These are phyloP conservation scores for Neodontobutis hainanensis DNA, from an alignment of 2,113 vertebrate genomes.

Conservation along the genomic window DNA sequence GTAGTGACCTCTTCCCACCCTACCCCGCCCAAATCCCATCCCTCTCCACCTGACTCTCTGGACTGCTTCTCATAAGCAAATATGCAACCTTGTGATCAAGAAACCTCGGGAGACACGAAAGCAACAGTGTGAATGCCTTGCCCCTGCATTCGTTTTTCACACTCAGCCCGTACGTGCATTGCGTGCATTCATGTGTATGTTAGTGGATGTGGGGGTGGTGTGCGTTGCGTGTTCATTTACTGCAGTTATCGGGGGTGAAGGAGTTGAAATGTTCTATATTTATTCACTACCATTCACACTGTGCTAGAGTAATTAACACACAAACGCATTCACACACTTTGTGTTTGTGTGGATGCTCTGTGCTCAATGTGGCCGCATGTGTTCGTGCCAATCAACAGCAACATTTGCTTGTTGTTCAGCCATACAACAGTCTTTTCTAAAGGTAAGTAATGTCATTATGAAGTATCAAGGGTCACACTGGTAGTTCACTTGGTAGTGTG, in stretches of 20 bases:
- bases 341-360: slow-evolving; percentile 2
- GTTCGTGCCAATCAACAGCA: slow-evolving; percentile 9
- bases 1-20: slow-evolving; percentile 29
- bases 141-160: slow-evolving; percentile 55
- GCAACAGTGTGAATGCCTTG: slow-evolving; percentile 39
- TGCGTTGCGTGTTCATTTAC: slow-evolving; percentile 59
- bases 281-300: slow-evolving; percentile 62
- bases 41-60: slow-evolving; percentile 10
- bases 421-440: too few species aligned
- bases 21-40: slow-evolving; percentile 41
- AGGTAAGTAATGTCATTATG: too few species aligned
- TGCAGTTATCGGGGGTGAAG: slow-evolving; percentile 43
- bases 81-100: slow-evolving; percentile 60
- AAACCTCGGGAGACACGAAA: slow-evolving; percentile 52
- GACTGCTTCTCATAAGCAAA: slow-evolving; percentile 50
- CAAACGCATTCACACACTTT: slow-evolving; percentile 49
- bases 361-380: neutral
- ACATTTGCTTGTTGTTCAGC: neutral
- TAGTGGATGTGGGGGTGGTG: slow-evolving; percentile 42
- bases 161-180: slow-evolving; percentile 35
- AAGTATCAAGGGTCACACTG: too few species aligned
- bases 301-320: slow-evolving; percentile 63
- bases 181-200: slow-evolving; percentile 57
- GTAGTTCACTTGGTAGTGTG: too few species aligned
- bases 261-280: slow-evolving; percentile 71